Evolutionary conservation across 2,888 invertebrate species (phyloP), one percentile per base, ranked within the genome.

Genomic region (Gortyna flavago): DNA sequence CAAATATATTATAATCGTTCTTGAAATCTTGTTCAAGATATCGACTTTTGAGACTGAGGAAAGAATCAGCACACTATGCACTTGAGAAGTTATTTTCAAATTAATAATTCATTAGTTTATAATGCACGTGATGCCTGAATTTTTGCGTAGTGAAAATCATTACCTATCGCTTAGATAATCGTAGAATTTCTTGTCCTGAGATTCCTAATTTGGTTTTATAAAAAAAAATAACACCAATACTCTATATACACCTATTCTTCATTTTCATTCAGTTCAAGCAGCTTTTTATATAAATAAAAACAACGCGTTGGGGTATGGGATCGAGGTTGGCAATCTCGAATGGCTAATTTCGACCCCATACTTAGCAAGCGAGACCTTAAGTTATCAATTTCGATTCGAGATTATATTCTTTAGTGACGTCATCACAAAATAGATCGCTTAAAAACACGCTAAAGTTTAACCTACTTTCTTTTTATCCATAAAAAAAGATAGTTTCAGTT

Each of bases 401-500:
- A 32, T 29, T 21, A 29, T 66, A 29, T 29, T 25, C 13, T 67
- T 16, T 32, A 48, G 2, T 48, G 54, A 32, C 29, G 13, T 2
- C 32, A 72, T 6, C 73, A 32, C 18, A 32, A n/a, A 44, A 16
- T 8, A 25, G 21, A 3, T 4, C 38, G 9, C 25, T 72, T 44
- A 73, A n/a, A 41, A 59, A 25, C 2, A 75, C 35, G 18, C 25
- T 38, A 29, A 38, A 61, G 9, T 21, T 25, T 38, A 62, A 54
- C 29, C 62, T 18, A 18, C 18, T 38, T 79, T 62, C 1, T 48
- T 32, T 32, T 32, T 1, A 38, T 25, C 44, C 38, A 38, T 54
- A 62, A 64, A 70, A 59, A 65, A 72, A 80, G 44, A 78, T 65
- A 78, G 25, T 48, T 69, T 65, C 64, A 51, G 32, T 59, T 81